Conservation (phyloP, 2,113 vertebrate genomes). For the Myrmophylax atrothorax region DNA sequence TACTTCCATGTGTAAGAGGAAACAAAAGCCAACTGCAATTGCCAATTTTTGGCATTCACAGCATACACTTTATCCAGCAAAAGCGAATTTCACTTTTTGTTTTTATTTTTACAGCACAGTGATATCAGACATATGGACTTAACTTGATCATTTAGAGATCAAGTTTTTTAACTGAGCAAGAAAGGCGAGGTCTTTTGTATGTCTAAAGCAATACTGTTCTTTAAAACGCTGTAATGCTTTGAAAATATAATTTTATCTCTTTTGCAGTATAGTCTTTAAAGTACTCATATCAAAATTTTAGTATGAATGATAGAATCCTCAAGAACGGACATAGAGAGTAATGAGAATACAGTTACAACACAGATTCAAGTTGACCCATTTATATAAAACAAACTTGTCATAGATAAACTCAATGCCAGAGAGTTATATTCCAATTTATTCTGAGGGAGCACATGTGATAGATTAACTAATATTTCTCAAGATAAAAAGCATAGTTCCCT, state of each 20-base stretch:
- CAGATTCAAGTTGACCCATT: background rate
- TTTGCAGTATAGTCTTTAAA: background rate
- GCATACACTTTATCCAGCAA: slow-evolving; percentile 47
- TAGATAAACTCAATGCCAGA: background rate
- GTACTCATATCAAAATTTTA: background rate
- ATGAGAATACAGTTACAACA: background rate
- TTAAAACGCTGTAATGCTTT: background rate
- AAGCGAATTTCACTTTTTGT: slow-evolving; percentile 31
- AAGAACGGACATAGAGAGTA: background rate
- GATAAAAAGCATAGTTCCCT: background rate
- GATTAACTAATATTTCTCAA: background rate
- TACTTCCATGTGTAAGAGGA: slow-evolving; percentile 77
- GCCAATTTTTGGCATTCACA: slow-evolving; percentile 66
- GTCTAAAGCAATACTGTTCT: background rate
- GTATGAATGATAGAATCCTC: background rate
- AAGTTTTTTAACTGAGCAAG: slow-evolving; percentile 19
- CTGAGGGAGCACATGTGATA: background rate
- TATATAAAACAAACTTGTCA: background rate
- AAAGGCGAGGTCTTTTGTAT: background rate
- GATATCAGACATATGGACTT: slow-evolving; percentile 49
- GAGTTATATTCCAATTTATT: background rate
- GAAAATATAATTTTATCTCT: slow-evolving; percentile 5
- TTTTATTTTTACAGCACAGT: slow-evolving; percentile 62
- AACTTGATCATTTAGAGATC: slow-evolving; percentile 27
- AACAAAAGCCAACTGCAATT: slow-evolving; percentile 69